phyloP scores from a whole-genome alignment of 2,113 vertebrate species.

The Pimephales promelas region DNA sequence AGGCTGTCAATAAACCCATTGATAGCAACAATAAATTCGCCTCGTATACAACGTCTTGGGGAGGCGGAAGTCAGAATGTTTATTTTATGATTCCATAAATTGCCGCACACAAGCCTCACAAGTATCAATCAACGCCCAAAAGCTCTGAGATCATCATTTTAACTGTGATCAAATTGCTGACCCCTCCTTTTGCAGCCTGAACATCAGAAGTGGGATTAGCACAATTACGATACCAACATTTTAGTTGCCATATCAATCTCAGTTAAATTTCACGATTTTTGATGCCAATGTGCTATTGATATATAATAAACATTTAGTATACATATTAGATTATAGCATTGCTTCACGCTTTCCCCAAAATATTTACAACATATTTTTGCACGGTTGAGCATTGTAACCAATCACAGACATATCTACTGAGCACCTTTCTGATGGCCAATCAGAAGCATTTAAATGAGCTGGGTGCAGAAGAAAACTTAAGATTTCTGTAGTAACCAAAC shows the following conservation, averaged over 20 bases:
- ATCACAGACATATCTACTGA: neutral
- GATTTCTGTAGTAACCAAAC: too few species aligned
- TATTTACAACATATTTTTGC: neutral
- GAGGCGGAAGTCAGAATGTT: slow-evolving; percentile 46
- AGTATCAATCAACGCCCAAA: slow-evolving; percentile 45
- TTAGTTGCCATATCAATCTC: neutral
- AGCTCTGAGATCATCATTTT: slow-evolving; percentile 23
- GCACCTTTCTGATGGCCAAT: neutral
- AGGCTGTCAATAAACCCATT: slow-evolving; percentile 22
- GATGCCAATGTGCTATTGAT: neutral
- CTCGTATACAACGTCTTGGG: slow-evolving; percentile 12
- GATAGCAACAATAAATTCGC: slow-evolving; percentile 21
- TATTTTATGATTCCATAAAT: slow-evolving; percentile 61
- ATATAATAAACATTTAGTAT: too few species aligned
- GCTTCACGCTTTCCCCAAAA: neutral
- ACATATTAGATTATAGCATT: neutral
- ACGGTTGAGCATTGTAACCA: neutral
- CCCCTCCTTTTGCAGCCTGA: neutral
- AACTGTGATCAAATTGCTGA: slow-evolving; percentile 27
- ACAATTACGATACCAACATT: neutral
- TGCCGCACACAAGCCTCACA: neutral
- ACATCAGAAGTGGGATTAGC: neutral
- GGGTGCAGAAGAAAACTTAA: neutral
- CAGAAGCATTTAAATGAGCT: neutral
- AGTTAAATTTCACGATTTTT: neutral